Evolutionary conservation across 1,140 invertebrate genomes (phyloP), one percentile per base, ranked within the genome.

Genomic region (Ectropis grisescens): DNA sequence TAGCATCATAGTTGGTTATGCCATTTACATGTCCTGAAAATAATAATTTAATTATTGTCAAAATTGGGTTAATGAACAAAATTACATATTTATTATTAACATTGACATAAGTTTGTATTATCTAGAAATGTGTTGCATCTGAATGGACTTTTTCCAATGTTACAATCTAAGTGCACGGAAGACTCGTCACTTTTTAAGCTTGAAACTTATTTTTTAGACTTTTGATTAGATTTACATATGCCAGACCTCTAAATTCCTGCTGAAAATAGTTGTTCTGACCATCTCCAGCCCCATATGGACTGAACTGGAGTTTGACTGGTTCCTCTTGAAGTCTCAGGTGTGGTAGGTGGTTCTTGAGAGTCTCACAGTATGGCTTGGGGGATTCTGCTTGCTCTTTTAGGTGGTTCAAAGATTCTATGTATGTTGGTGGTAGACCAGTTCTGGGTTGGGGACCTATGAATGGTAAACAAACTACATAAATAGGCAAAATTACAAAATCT

Each of bases 271-370:
- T 56, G 32, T 71, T 80, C 31, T 80, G 72, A 1, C 59, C 68
- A 67, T 80, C 75, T 25, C 75, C 72, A 42, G 64, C 75, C 11
- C 59, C 75, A 65, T 66, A 74, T 1, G 70, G 58, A 40, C 47
- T 76, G 24, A 56, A 75, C 13, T 51, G 40, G 0, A 53, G 41
- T 42, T 75, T 74, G 6, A 71, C 35, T 5, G 44, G 37, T 13
- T 78, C 66, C 14, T 76, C 68, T 24, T 59, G 56, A 25, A 49
- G 57, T 13, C 56, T 57, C 19, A 58, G 26, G 19, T 58, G 62
- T 16, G 53, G 27, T 31, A 45, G 38, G 26, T 70, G 58, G 42
- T 54, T 69, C 22, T 79, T 79, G 1, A 70, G 69, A 11, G 69
- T 75, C 13, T 76, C 71, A 54, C 58, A 61, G 29, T 66, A 69